Conservation (phyloP, 2,888 invertebrate species). For the Ichneumon xanthorius region DNA sequence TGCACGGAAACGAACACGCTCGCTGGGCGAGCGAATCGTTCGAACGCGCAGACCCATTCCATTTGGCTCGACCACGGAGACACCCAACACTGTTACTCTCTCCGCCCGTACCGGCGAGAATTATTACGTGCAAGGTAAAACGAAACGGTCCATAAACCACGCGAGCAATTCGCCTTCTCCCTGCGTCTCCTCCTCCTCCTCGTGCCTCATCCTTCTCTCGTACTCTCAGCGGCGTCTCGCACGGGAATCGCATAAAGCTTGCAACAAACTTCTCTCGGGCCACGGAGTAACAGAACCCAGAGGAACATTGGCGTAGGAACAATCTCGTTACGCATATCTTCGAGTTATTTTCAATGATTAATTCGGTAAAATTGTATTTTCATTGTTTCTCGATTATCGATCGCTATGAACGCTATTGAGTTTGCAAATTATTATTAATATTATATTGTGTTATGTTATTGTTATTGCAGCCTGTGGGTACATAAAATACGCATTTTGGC, state of each 20-base stretch:
- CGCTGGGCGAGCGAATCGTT: too few relatives aligned
- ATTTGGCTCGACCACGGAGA: not conserved
- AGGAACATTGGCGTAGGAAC: slow-evolving; percentile 13
- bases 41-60: too few relatives aligned
- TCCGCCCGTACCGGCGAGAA: slow-evolving; percentile 67
- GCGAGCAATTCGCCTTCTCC: slow-evolving; percentile 70
- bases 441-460: too few relatives aligned
- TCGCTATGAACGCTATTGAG: not conserved
- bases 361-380: not conserved
- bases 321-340: not conserved
- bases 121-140: slow-evolving; percentile 80
- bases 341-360: not conserved
- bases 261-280: slow-evolving; percentile 71
- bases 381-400: slow-evolving; percentile 8
- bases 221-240: slow-evolving; percentile 35
- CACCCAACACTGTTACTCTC: slow-evolving; percentile 26
- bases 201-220: slow-evolving; percentile 15
- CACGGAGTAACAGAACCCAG: slow-evolving; percentile 19
- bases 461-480: too few relatives aligned
- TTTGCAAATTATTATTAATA: too few relatives aligned
- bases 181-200: slow-evolving; percentile 16
- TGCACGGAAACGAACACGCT: too few relatives aligned
- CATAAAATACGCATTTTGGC: too few relatives aligned
- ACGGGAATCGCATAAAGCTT: slow-evolving; percentile 73
- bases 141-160: slow-evolving; percentile 78